Conservation (phyloP, 2,113 vertebrate genomes). For the Pterocles orientalis region DNA sequence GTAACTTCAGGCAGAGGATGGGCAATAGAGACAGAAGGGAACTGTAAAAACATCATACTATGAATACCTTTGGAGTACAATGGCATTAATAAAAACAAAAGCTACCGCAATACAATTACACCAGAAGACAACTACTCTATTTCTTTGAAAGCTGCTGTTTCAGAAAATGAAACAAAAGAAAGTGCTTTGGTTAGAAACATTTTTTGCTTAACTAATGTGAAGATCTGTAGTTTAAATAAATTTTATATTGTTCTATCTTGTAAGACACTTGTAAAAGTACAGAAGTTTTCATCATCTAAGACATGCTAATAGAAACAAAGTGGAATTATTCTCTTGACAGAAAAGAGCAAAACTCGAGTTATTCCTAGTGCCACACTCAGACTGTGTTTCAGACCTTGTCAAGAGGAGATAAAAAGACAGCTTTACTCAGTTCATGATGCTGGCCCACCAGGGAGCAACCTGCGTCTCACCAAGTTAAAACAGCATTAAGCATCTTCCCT, state of each 20-base stretch:
- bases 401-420: background rate
- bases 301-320: background rate
- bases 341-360: background rate
- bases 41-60: background rate
- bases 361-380: background rate
- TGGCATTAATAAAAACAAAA: background rate
- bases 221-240: background rate
- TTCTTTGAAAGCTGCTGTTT: background rate
- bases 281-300: background rate
- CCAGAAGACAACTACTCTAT: background rate
- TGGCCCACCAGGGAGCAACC: background rate
- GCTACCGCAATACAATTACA: background rate
- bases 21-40: background rate
- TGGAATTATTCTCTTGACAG: background rate
- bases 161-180: background rate
- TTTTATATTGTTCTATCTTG: background rate
- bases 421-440: background rate
- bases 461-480: background rate
- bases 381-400: background rate
- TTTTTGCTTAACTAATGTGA: background rate
- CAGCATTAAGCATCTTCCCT: background rate
- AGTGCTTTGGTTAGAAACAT: background rate
- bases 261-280: background rate
- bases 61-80: background rate
- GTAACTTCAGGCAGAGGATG: background rate